Percentiles rank a stretch among this genome's conserved stretches.
Evolutionary conservation across 2,113 vertebrate genomes (phyloP).

Genomic region (Eptesicus fuscus): DNA sequence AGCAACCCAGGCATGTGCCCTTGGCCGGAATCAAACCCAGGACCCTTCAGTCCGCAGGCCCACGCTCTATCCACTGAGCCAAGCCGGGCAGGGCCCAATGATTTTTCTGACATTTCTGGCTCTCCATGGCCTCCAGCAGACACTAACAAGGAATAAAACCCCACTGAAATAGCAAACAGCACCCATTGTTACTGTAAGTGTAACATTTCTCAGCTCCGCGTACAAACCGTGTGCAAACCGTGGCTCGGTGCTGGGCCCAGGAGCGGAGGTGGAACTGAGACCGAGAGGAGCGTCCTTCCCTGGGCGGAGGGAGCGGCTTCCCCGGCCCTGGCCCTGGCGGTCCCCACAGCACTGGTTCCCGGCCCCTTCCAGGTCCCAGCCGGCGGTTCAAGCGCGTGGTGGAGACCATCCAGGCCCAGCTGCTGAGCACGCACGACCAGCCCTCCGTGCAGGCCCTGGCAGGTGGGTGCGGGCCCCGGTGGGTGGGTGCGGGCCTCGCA

Average conservation of each 20-base stretch:
- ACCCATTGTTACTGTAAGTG: neutral
- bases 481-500: no score
- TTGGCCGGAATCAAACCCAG: no score
- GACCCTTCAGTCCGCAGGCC: no score
- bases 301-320: neutral
- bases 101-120: neutral
- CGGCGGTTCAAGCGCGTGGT: slow-evolving; percentile 94
- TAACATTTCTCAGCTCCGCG: neutral
- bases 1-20: no score
- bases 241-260: neutral
- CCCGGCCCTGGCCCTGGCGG: accelerated
- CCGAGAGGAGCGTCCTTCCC: neutral
- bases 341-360: neutral
- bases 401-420: slow-evolving; percentile 94
- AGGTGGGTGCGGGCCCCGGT: slow-evolving; percentile 74
- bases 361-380: slow-evolving; percentile 86
- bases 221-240: neutral
- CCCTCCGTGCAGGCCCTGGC: slow-evolving; percentile 90
- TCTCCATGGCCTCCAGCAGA: neutral
- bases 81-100: no score
- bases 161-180: neutral
- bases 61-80: no score
- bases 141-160: no score
- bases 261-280: neutral
- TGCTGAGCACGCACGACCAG: slow-evolving; percentile 94